These are phyloP conservation scores for Agrilus planipennis DNA, from an alignment of 1,140 invertebrate genomes.

Conservation along the genomic window DNA sequence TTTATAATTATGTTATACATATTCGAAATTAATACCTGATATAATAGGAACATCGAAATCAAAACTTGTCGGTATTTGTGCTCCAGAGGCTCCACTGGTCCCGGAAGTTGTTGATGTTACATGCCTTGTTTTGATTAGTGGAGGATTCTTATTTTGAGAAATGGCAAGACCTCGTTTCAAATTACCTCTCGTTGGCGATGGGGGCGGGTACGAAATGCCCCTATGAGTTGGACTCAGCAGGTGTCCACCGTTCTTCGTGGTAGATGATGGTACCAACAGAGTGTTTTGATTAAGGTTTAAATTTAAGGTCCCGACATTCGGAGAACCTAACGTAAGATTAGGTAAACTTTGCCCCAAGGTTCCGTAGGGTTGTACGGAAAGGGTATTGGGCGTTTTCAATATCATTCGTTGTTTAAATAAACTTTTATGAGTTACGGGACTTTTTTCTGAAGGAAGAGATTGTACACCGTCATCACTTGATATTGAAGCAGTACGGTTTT, in stretches of 20 bases:
- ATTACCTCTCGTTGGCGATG: conserved; percentile 57
- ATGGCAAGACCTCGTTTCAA: conserved; percentile 54
- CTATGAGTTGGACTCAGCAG: conserved; percentile 42
- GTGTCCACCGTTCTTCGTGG: conserved; percentile 37
- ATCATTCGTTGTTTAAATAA: conserved; percentile 30
- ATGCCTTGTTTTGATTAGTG: conserved; percentile 53
- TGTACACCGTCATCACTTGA: conserved; percentile 40
- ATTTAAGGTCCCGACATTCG: conserved; percentile 36
- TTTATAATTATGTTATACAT: neutral
- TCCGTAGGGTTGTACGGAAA: conserved; percentile 58
- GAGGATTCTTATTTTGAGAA: conserved; percentile 60
- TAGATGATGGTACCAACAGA: conserved; percentile 38
- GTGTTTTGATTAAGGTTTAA: conserved; percentile 40
- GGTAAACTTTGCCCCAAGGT: conserved; percentile 61
- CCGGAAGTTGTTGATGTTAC: conserved; percentile 26
- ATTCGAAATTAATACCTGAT: too few relatives aligned
- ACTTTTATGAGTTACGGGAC: conserved; percentile 29
- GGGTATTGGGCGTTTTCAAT: conserved; percentile 52
- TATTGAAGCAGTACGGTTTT: conserved; percentile 40
- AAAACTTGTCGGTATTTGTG: conserved; percentile 29
- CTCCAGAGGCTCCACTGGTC: too few relatives aligned
- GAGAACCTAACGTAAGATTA: conserved; percentile 48
- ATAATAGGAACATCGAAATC: conserved; percentile 37
- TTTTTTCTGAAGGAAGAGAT: conserved; percentile 28
- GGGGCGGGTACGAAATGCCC: conserved; percentile 65